A percentile compares a stretch with the other conserved stretches of the same genome.
These are phyloP conservation scores for Drosophila pandora DNA, from an alignment of 1,140 invertebrate genomes.

Conservation along the genomic window DNA sequence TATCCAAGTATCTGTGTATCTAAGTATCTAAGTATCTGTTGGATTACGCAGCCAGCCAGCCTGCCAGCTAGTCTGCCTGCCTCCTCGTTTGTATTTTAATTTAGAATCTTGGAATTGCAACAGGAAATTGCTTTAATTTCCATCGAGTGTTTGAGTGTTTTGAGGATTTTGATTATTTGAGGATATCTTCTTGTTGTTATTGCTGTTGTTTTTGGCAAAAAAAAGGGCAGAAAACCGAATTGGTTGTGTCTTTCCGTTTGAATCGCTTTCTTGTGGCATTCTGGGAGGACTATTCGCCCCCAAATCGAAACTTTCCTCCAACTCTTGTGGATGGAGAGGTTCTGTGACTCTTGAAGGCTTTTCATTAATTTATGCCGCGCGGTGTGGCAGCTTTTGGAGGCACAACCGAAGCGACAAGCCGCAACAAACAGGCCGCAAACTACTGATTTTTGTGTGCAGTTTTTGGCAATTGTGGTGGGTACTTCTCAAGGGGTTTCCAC, in stretches of 20 bases:
- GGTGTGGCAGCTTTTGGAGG: constrained; percentile 30
- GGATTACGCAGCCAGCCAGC: constrained; percentile 11
- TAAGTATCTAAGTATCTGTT: constrained; percentile 7
- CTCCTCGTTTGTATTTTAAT: constrained; percentile 68
- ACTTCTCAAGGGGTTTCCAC: neutral
- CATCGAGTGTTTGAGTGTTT: constrained; percentile 64
- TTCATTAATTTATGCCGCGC: constrained; percentile 64
- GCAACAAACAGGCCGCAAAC: constrained; percentile 45
- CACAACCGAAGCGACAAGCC: constrained; percentile 28
- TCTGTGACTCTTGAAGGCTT: constrained; percentile 51
- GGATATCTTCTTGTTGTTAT: no score
- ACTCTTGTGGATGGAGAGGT: no score
- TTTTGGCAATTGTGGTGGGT: no score
- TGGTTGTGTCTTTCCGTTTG: constrained; percentile 43
- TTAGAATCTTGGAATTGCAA: constrained; percentile 76
- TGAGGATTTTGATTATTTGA: no score
- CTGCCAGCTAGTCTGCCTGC: constrained; percentile 1
- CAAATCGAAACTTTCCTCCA: neutral
- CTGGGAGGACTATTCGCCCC: constrained; percentile 41
- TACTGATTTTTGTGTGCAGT: constrained; percentile 42
- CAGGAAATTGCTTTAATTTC: constrained; percentile 82
- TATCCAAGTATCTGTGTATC: constrained; percentile 20
- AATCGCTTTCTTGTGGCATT: constrained; percentile 44
- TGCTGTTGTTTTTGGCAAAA: neutral
- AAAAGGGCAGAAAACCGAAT: constrained; percentile 34